These are phyloP conservation scores for Acanthopleura granulata DNA, from an alignment of 2,888 invertebrate species.

Conservation along the genomic window DNA sequence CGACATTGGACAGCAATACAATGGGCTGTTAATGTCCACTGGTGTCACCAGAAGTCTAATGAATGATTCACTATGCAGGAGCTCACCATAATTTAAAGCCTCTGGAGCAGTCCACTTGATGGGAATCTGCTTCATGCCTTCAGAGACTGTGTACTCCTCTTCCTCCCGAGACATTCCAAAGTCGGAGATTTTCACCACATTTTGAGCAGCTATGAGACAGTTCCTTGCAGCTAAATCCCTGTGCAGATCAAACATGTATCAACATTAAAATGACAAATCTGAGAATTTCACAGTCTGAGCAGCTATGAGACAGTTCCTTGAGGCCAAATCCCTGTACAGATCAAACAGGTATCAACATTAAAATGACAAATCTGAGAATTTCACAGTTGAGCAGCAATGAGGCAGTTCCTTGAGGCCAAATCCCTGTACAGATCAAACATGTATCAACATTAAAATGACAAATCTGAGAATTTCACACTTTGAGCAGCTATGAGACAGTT, in stretches of 20 bases:
- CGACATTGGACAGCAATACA: too few relatives aligned
- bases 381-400: too few relatives aligned
- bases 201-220: conserved; percentile 87
- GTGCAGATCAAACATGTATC: conserved; percentile 26
- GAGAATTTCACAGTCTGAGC: conserved; percentile 76
- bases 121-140: conserved; percentile 98
- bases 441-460: too few relatives aligned
- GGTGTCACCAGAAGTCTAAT: too few relatives aligned
- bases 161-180: conserved; percentile 98
- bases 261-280: too few relatives aligned
- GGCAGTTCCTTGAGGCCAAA: too few relatives aligned
- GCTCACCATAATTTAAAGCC: conserved; percentile 89
- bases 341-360: conserved; percentile 3
- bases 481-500: too few relatives aligned
- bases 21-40: too few relatives aligned
- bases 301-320: conserved; percentile 91
- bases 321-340: conserved; percentile 84
- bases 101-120: conserved; percentile 99
- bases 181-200: conserved; percentile 93
- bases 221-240: conserved; percentile 95
- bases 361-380: too few relatives aligned
- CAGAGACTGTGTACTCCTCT: conserved; percentile 96
- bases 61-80: background rate
- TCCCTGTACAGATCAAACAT: too few relatives aligned
- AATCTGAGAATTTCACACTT: conserved; percentile 19